Conservation (phyloP, 2,113 vertebrate species). For the Rousettus leschenaultii region DNA sequence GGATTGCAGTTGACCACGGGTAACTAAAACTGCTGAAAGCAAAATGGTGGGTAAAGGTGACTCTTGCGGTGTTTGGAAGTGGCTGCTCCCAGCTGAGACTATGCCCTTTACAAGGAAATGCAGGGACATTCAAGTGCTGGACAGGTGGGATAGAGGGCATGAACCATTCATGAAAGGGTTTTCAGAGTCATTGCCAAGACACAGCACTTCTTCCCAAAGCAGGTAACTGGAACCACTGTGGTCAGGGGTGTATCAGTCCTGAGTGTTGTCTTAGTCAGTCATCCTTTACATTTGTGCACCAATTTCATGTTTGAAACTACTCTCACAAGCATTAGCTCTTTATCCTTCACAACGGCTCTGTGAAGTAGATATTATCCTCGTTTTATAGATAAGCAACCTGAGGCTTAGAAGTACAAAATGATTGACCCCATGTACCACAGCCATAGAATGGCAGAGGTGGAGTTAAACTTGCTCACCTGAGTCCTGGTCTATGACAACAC, state of each 20-base stretch:
- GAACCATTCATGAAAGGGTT: accelerated
- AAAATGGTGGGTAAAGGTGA: no score
- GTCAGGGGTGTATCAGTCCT: not conserved
- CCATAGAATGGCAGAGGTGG: not conserved
- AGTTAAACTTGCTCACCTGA: no score
- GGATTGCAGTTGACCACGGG: no score
- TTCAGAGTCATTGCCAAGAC: not conserved
- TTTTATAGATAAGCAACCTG: not conserved
- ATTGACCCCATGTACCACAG: not conserved
- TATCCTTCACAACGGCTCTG: not conserved
- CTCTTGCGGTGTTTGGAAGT: not conserved
- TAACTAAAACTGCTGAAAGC: no score
- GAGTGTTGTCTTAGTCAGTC: not conserved
- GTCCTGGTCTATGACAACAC: not conserved
- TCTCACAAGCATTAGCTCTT: not conserved
- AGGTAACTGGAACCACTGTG: not conserved
- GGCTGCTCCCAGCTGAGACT: not conserved
- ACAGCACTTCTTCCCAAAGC: not conserved
- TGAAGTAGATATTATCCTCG: not conserved
- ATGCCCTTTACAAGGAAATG: not conserved
- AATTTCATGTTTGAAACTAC: not conserved
- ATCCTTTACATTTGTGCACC: not conserved
- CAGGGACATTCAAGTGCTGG: no score
- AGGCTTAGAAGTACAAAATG: not conserved
- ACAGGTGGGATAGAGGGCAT: not conserved